Base-by-base conservation (phyloP, 2,113 vertebrate species). In the Scartelaos histophorus region DNA sequence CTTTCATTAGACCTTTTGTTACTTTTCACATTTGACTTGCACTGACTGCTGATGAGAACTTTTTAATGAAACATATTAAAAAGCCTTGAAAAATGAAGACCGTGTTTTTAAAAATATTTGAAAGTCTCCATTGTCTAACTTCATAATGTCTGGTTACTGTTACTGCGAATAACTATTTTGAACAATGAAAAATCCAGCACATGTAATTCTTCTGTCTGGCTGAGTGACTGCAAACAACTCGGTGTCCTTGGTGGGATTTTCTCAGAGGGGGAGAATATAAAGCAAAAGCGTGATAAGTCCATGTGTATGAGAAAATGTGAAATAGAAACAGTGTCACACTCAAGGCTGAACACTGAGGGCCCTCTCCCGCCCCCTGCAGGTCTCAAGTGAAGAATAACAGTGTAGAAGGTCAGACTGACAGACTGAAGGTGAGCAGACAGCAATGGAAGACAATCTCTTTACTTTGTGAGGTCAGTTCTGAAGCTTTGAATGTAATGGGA, bases 391-490 rank as follows among this genome's bases (percentile, higher is more conserved):
- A 75, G 24, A 83, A 85, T 71, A 82, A 84, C 79, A 78, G 69
- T 70, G 38, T 24, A 73, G 70, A 49, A 82, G 75, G 81, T 81
- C 80, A 85, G 68, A 79, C 19, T 49, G 25, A 72, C 79, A 78
- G 81, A 82, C 78, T 57, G 75, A 66, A 84, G 79, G 81, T 71
- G 75, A 79, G 83, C 67, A 81, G 38, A 77, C 57, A 67, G 71
- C 69, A 51, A 21, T 24, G 73, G 74, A 76, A 71, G 49, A 61
- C 34, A 66, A 51, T 53, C 35, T 73, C 56, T 25, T 62, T 69
- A 62, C 35, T 17, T 0, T 7, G 38, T 15, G n/a, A 22, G 51
- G 21, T 24, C 47, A 13, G 21, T 34, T 74, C 9, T 80, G 67
- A 69, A 72, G 22, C 61, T n/a, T 46, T 64, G 21, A 17, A 16